Conservation (phyloP, 2,113 vertebrate genomes). For the Melanocharis versteri region DNA sequence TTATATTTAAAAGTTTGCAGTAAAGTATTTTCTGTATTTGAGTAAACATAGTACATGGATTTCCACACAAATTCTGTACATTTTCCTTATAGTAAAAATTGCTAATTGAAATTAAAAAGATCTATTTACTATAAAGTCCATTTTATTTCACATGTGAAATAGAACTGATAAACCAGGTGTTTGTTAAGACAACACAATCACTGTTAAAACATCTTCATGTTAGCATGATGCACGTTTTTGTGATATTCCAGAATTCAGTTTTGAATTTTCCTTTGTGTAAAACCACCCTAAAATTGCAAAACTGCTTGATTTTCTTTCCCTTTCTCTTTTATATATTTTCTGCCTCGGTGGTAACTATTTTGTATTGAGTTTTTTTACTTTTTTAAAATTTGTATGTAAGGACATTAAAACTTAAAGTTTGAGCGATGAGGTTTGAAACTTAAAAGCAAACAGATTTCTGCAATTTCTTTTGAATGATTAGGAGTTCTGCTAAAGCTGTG, state of each 20-base stretch:
- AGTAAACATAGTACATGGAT: conserved; percentile 55
- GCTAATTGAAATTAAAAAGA: conserved; percentile 40
- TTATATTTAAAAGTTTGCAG: conserved; percentile 52
- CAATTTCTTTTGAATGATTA: not conserved
- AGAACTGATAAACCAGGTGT: not conserved
- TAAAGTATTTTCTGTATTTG: conserved; percentile 63
- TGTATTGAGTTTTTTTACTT: not conserved
- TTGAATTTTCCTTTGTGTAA: conserved; percentile 14
- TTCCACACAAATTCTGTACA: conserved; percentile 49
- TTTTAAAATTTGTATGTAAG: not conserved
- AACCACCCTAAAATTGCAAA: not conserved
- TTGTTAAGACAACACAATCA: conserved; percentile 12
- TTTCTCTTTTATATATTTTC: not conserved
- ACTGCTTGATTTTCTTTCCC: not conserved
- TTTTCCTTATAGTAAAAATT: conserved; percentile 33
- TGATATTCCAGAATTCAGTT: conserved; percentile 2
- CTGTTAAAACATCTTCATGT: conserved; percentile 50
- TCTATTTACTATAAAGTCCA: conserved; percentile 54
- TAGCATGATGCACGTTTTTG: conserved; percentile 5
- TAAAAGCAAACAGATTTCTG: not conserved
- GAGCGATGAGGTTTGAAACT: not conserved
- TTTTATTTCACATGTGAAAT: conserved; percentile 61
- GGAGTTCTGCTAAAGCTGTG: not conserved
- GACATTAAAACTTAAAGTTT: not conserved
- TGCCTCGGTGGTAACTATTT: not conserved